These are phyloP conservation scores for Eira barbara DNA, from an alignment of 2,113 vertebrate species.

Conservation along the genomic window DNA sequence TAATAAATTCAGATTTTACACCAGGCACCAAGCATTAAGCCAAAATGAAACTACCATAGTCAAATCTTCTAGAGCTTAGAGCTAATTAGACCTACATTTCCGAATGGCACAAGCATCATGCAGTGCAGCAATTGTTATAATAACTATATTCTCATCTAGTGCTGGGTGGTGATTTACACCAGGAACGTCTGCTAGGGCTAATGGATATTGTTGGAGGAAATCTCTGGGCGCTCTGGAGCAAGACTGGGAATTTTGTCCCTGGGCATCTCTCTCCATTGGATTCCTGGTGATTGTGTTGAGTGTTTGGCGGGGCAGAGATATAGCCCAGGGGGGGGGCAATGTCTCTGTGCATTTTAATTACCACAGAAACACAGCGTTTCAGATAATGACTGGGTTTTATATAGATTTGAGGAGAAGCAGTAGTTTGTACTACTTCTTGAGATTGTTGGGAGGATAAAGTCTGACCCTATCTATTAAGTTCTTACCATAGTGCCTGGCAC, in stretches of 20 bases:
- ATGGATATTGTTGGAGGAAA: conserved; percentile 71
- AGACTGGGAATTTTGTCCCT: neutral
- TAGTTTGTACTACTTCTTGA: neutral
- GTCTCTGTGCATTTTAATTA: conserved; percentile 76
- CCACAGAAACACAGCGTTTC: conserved; percentile 58
- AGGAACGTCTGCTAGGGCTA: conserved; percentile 71
- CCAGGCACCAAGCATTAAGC: conserved; percentile 76
- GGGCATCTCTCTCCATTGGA: neutral
- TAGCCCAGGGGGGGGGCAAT: conserved; percentile 63
- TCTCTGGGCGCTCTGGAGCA: conserved; percentile 56
- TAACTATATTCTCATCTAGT: conserved; percentile 80
- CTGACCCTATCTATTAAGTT: neutral
- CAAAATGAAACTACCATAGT: conserved; percentile 77
- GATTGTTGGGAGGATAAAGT: neutral
- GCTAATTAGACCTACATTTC: conserved; percentile 84
- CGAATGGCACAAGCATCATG: conserved; percentile 72
- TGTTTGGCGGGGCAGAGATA: conserved; percentile 30
- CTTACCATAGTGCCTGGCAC: neutral
- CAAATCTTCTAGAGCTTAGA: conserved; percentile 82
- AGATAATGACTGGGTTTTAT: conserved; percentile 46
- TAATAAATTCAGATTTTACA: conserved; percentile 82
- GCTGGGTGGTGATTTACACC: conserved; percentile 77
- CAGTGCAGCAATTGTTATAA: conserved; percentile 80
- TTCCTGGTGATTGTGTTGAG: conserved; percentile 13
- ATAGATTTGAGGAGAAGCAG: conserved; percentile 12